These are phyloP conservation scores for Caenorhabditis zanzibari DNA, from an alignment of 2,888 invertebrate species.

Conservation along the genomic window DNA sequence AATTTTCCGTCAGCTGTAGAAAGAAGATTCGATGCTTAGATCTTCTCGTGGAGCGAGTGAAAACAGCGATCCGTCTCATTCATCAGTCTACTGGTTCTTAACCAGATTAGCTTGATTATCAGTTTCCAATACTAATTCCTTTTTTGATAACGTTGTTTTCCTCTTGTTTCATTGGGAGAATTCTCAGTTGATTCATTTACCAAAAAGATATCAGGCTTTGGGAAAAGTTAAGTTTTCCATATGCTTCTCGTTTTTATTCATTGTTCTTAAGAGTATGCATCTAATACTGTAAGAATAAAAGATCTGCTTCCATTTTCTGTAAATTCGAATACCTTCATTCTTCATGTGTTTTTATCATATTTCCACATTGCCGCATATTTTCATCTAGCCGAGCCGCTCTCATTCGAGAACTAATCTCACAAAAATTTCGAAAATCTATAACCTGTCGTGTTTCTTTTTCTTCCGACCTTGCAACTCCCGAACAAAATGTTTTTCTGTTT, in stretches of 20 bases:
- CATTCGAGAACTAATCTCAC: slow-evolving; percentile 29
- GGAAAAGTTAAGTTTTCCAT: too few species aligned
- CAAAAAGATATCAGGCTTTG: too few species aligned
- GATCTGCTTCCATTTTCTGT: too few species aligned
- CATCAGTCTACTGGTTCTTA: slow-evolving; percentile 51
- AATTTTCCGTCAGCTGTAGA: slow-evolving; percentile 13
- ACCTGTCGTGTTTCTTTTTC: slow-evolving; percentile 19
- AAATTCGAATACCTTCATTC: too few species aligned
- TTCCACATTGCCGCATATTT: background rate
- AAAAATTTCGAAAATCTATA: slow-evolving; percentile 50
- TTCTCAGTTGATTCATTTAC: background rate
- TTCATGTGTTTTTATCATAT: too few species aligned
- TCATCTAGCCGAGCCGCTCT: background rate
- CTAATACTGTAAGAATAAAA: too few species aligned
- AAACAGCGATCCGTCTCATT: slow-evolving; percentile 25
- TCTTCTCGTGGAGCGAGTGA: slow-evolving; percentile 9
- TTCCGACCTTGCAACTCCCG: slow-evolving; percentile 8
- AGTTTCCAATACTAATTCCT: slow-evolving; percentile 30
- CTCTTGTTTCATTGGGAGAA: background rate
- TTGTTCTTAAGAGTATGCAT: too few species aligned
- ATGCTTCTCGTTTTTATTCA: too few species aligned
- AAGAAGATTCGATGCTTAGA: background rate
- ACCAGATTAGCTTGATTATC: slow-evolving; percentile 53
- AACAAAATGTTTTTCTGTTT: slow-evolving; percentile 43
- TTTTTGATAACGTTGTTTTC: slow-evolving; percentile 12